Evolutionary conservation across 2,888 invertebrate species (phyloP), one percentile per base, ranked within the genome.

Genomic region (Torymus texanus): DNA sequence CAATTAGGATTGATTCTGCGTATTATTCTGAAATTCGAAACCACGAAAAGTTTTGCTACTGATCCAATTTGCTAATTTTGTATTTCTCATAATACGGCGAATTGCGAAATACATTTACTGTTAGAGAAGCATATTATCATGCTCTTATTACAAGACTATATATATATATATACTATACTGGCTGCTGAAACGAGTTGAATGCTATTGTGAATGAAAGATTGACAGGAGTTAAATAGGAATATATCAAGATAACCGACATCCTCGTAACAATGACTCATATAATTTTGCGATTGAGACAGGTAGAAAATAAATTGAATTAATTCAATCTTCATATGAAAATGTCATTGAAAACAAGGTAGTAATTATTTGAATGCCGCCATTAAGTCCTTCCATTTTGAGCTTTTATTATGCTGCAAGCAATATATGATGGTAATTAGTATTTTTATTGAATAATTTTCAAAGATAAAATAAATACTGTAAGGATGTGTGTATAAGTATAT

Each of bases 1-100:
- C 61, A 21, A 5, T 24, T 2, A 21, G 18, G 5, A 21, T 24
- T 21, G 4, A 21, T 18, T 62, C 24, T 29, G 14, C 13, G 10
- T 62, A 29, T 62, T 62, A 24, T 62, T 62, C 10, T 24, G n/a
- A 21, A 61, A 24, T 13, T 14, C 24, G 13, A 61, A 24, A 24
- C 13, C 24, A 29, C 41, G 41, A 53, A 67, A 58, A 61, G 21
- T 61, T 51, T 29, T 67, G 18, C 58, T 59, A 24, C n/a, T 24
- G 24, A 29, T 51, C 18, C 53, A 75, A 67, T 53, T 75, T 53
- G 51, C 16, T 67, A 53, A 67, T 72, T 72, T 77, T 13, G 24
- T 59, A 67, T 75, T 67, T 41, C 41, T 5, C 41, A 41, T 8
- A 41, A 41, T 41, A 41, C 41, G 41, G 1, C 41, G 8, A 41